phyloP scores from a whole-genome alignment of 2,888 invertebrate genomes.

The Chalcis sispes region DNA sequence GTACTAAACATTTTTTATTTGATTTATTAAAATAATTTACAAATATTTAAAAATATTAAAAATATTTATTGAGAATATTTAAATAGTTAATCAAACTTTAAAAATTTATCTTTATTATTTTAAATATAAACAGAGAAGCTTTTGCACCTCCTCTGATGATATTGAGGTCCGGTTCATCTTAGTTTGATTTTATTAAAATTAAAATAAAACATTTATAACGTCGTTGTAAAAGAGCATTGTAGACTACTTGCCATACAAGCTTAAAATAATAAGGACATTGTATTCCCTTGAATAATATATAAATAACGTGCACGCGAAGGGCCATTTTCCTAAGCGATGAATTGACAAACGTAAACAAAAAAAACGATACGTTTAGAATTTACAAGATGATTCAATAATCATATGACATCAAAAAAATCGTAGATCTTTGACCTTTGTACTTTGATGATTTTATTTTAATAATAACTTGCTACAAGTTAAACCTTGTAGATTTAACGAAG shows the following conservation, averaged over 20 bases:
- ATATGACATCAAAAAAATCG: constrained; percentile 23
- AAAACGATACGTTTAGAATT: constrained; percentile 4
- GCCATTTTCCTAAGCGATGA: neutral
- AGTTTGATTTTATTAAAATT: neutral
- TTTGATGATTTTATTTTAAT: neutral
- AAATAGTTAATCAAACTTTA: too few relatives aligned
- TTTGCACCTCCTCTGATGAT: constrained; percentile 37
- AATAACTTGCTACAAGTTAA: neutral
- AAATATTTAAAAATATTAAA: too few relatives aligned
- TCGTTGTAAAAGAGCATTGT: constrained; percentile 35
- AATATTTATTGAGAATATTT: too few relatives aligned
- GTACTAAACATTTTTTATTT: neutral
- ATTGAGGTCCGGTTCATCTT: constrained; percentile 50
- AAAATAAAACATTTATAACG: constrained; percentile 23
- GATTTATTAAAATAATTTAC: too few relatives aligned
- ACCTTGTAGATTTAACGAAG: constrained; percentile 8
- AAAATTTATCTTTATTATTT: too few relatives aligned
- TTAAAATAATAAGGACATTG: constrained; percentile 2
- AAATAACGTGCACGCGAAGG: too few relatives aligned
- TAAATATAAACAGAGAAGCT: too few relatives aligned
- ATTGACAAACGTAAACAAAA: neutral
- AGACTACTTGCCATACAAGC: constrained; percentile 20
- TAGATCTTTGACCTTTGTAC: constrained; percentile 2
- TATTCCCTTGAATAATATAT: constrained; percentile 5
- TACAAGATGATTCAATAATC: constrained; percentile 16